These are phyloP conservation scores for Phaedon cochleariae DNA, from an alignment of 2,888 invertebrate genomes.

Conservation along the genomic window DNA sequence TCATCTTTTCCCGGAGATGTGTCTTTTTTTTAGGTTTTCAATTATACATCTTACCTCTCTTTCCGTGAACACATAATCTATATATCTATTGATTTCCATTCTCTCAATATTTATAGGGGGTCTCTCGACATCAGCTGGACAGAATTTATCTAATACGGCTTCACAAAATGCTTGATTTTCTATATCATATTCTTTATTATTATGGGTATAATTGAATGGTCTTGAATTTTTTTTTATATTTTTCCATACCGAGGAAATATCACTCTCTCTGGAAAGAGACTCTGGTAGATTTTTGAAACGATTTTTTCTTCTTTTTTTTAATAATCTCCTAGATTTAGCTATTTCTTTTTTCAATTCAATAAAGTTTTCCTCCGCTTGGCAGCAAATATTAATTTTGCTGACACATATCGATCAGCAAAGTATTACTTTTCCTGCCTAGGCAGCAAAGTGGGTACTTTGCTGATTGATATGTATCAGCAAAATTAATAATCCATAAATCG, in stretches of 20 bases:
- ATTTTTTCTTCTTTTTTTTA: not conserved
- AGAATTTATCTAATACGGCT: not conserved
- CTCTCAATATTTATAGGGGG: not conserved
- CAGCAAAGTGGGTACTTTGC: too few relatives aligned
- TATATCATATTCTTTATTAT: not conserved
- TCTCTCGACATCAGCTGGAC: too few relatives aligned
- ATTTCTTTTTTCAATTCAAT: constrained; percentile 3
- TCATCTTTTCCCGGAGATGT: constrained; percentile 15
- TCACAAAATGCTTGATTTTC: not conserved
- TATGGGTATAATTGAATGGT: not conserved
- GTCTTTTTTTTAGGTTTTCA: constrained; percentile 11
- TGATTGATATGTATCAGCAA: too few relatives aligned
- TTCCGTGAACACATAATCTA: not conserved
- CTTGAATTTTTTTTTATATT: not conserved
- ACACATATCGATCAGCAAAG: too few relatives aligned
- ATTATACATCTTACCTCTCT: not conserved
- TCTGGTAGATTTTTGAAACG: not conserved
- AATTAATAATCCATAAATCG: too few relatives aligned
- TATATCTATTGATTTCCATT: not conserved
- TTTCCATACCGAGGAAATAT: not conserved
- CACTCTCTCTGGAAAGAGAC: not conserved
- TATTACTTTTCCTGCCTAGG: too few relatives aligned
- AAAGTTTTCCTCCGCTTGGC: not conserved
- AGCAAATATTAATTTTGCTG: too few relatives aligned
- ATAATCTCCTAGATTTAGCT: not conserved